Evolutionary conservation across 2,797 vertebrate species (phyloP), one percentile per base, ranked within the genome.

Genomic region (Chelmon rostratus): DNA sequence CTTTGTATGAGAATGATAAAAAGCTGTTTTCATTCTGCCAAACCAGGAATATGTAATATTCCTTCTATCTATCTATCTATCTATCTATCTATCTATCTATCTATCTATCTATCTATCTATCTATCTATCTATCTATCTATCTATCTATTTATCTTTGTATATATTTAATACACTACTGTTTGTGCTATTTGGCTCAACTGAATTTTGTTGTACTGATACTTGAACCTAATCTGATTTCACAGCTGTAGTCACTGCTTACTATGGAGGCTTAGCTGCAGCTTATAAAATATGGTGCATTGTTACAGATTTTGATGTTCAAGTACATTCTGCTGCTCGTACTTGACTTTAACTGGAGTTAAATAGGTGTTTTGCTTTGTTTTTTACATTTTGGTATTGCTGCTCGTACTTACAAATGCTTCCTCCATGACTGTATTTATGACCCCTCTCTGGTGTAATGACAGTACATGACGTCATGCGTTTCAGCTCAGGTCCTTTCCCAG

Each of bases 401-500:
- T 73, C 79, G 76, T 50, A 63, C 63, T 70, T 64, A 52, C 40
- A 40, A 73, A 82, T 76, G 21, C 44, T 71, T 82, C 78, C 33
- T 73, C 33, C 76, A 57, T 68, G 40, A 1, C 67, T 68, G 71
- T 68, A 76, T 84, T 79, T 37, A 23, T 85, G 42, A 61, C 46
- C 68, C 47, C 66, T 83, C 84, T 81, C 73, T 86, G 21, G 79
- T 86, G 86, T 78, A 79, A 86, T 83, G 76, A 87, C 83, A 84
- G 56, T 57, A 78, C 64, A 82, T 91, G 91, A 89, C 78, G 74
- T 91, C 58, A 82, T 81, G 81, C 49, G 70, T 79, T 82, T 86
- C 82, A 80, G 78, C 68, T 86, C 78, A 70, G 31, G 78, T 88
- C 47, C 52, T 85, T 87, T 90, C 88, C 83, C 89, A 88, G 84